These are phyloP conservation scores for Chaitophorus viminalis DNA, from an alignment of 2,888 invertebrate genomes.

Conservation along the genomic window DNA sequence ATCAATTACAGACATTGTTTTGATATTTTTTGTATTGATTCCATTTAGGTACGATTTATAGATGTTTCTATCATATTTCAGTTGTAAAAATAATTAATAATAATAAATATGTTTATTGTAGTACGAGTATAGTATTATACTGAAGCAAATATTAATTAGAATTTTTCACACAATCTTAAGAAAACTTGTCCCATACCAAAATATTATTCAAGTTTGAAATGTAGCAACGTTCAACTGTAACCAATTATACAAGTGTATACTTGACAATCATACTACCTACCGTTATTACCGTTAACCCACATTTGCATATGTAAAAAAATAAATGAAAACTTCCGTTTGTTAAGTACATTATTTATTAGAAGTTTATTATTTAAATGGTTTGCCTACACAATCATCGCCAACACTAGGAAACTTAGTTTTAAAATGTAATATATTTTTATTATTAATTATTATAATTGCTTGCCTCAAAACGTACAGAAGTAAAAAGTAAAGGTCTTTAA, in stretches of 20 bases:
- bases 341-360: neutral
- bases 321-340: neutral
- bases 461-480: neutral
- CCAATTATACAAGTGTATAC: neutral
- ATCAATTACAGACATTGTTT: no score
- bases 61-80: no score
- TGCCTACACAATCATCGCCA: neutral
- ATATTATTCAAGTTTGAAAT: neutral
- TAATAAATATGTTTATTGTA: no score
- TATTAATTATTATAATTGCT: neutral
- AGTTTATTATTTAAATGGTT: neutral
- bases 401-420: neutral
- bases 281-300: neutral
- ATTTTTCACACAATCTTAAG: no score
- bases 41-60: no score
- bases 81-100: no score
- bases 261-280: neutral
- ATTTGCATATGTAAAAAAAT: neutral
- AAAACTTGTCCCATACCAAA: neutral
- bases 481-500: neutral
- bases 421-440: neutral
- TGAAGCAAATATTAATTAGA: no score
- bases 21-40: no score
- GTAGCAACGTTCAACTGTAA: neutral
- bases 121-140: no score